These are phyloP conservation scores for Branchinecta lindahli DNA, from an alignment of 1,140 invertebrate species.

Conservation along the genomic window DNA sequence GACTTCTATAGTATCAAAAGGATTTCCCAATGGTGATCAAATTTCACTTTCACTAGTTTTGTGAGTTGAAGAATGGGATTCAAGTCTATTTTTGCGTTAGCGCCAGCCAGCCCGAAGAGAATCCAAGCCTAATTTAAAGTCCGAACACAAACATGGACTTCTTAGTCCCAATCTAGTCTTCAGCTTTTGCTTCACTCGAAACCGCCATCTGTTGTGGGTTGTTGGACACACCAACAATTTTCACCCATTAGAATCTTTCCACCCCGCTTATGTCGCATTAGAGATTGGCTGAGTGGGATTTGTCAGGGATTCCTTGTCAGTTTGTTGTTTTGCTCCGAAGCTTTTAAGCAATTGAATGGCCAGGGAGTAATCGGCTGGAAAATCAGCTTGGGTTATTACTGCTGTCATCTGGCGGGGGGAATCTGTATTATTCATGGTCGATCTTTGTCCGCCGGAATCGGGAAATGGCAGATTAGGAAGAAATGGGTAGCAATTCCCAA, in stretches of 20 bases:
- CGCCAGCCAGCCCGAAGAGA: no score
- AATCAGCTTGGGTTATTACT: constrained; percentile 6
- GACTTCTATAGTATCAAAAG: no score
- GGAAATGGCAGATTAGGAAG: background rate
- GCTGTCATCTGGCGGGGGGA: background rate
- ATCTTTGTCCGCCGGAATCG: background rate
- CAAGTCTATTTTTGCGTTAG: no score
- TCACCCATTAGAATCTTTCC: background rate
- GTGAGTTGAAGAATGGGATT: no score
- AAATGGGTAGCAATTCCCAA: background rate
- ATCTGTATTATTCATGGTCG: constrained; percentile 8
- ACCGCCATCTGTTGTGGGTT: no score
- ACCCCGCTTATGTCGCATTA: background rate
- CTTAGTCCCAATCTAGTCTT: no score
- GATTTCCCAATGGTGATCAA: no score
- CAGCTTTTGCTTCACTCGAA: no score
- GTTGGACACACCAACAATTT: no score
- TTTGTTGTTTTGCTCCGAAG: background rate
- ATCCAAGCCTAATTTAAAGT: no score
- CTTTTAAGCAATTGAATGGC: constrained; percentile 10
- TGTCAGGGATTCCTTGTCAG: background rate
- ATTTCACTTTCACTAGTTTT: no score
- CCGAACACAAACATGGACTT: no score
- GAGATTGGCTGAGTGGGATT: background rate
- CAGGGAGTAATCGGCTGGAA: constrained; percentile 1